Base-by-base conservation (phyloP, 2,113 vertebrate species). In the Vidua chalybeata region DNA sequence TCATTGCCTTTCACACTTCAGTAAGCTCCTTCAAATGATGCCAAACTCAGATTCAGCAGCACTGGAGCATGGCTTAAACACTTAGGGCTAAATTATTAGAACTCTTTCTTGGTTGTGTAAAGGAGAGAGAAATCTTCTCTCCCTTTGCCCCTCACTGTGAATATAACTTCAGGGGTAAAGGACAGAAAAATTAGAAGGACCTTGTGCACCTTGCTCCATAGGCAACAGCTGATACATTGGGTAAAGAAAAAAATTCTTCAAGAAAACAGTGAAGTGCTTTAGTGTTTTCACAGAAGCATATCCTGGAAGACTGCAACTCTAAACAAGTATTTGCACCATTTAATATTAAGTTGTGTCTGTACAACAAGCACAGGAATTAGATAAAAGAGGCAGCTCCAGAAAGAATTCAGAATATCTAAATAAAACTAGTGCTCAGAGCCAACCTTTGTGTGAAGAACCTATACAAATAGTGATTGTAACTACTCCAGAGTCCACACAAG, bases 11-110 rank as follows among this genome's bases (percentile, higher is more conserved):
- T 96, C 92, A 96, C 90, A 94, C 88, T 95, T 81, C 92, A 92
- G 73, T 86, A 96, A 89, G 41, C 73, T 96, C 96, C 94, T 97
- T 97, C 96, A 96, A 87, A 88, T 69, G 73, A 56, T 96, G 92
- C 94, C 94, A 96, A 62, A 73, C 86, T 93, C 80, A 87, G 76
- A 89, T 92, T 96, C 80, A 75, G 58, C 54, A 93, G 93, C 93
- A 93, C 64, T 87, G 86, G 54, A 95, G 72, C 90, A 73, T 84
- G 69, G 67, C 68, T 94, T 81, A 87, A 96, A 87, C 61, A 81
- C 88, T 94, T 35, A 62, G 31, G 85, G 92, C 88, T 95, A 96
- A 90, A 96, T 93, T 90, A 52, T 72, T 73, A 84, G 74, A 87
- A 56, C 37, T 58, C 69, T 85, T 71, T 73, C 51, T 68, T 79